Base-by-base conservation (phyloP, 2,888 invertebrate genomes). In the Agonopterix heracliana region DNA sequence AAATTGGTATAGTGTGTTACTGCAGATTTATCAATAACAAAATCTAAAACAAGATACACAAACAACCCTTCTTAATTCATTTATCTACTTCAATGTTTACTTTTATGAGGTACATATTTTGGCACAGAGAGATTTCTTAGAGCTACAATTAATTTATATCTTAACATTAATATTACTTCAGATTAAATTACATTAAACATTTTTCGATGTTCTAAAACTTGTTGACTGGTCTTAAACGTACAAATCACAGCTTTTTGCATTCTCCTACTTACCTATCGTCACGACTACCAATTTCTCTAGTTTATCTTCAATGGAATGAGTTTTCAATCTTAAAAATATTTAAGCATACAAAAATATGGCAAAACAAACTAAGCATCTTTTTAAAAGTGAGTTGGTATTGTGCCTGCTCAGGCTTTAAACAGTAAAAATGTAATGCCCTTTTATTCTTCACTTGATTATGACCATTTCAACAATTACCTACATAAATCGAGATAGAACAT, bases 91-190 rank as follows among this genome's bases (percentile, higher is more conserved):
- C 78, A 77, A 70, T 77, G 80, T 83, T 81, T 82, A 87, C 64
- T 89, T 90, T 89, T 81, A 92, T 93, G 93, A 93, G 93, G 93
- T 93, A 93, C 92, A 92, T 90, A 90, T 93, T 92, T 93, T 93
- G 93, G 93, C 93, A 93, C 93, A 92, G 91, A 91, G 91, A 91
- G 91, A 91, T 90, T 90, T 78, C 85, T 86, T 87, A 86, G 59
- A 75, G 64, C 80, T 85, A 84, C 69, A 81, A 74, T 89, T 89
- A 71, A 71, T 79, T 81, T 75, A 79, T 77, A 80, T 75, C 73
- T 81, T 78, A 69, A 63, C 59, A 59, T 75, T 79, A 81, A 81
- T 78, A 79, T 80, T 75, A 74, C 63, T 70, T 75, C 78, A 72
- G 63, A 71, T 71, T 11, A 75, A 73, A 74, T 76, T 76, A 82